Evolutionary conservation across 2,888 invertebrate species (phyloP).

Genomic region (Eupithecia tripunctaria): DNA sequence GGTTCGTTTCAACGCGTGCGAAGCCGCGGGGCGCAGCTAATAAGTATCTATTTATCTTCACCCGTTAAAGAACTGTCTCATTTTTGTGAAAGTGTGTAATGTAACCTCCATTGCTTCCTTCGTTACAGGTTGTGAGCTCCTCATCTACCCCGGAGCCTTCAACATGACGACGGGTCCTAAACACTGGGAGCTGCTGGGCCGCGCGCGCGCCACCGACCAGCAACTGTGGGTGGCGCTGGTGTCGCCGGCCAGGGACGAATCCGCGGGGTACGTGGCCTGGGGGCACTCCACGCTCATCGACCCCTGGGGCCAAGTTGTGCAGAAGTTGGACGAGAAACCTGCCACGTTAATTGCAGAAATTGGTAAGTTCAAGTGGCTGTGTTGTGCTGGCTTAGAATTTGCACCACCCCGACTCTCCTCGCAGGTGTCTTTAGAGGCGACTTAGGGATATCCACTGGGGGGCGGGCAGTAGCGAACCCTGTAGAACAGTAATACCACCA

Average conservation of each 20-base stretch:
- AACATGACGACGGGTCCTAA: conserved; percentile 98
- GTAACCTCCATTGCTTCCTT: no score
- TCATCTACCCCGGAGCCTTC: conserved; percentile 97
- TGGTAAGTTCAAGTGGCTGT: conserved; percentile 75
- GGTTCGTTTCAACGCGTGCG: no score
- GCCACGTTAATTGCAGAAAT: conserved; percentile 90
- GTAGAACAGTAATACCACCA: no score
- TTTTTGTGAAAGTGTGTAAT: no score
- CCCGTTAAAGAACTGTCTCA: no score
- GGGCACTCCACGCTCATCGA: conserved; percentile 93
- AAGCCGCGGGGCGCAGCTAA: no score
- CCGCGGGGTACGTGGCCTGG: conserved; percentile 92
- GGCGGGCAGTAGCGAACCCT: no score
- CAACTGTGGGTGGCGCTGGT: conserved; percentile 94
- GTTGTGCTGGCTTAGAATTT: no score
- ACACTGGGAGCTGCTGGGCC: conserved; percentile 95
- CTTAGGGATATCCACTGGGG: no score
- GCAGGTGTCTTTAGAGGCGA: no score
- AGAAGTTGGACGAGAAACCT: conserved; percentile 88
- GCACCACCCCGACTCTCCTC: no score
- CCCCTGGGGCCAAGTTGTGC: conserved; percentile 92
- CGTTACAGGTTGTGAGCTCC: conserved; percentile 89
- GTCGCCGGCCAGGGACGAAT: conserved; percentile 91
- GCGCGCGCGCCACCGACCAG: conserved; percentile 93
- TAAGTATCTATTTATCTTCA: no score